A percentile compares a stretch with the other conserved stretches of the same genome.
Conservation (phyloP, 2,113 vertebrate species). For the western clawed frog (Xenopus tropicalis) region UCB_Xtro_10.0 CM004445.2:31603001-31603500, state of each 20-base stretch:
- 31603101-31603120: slow-evolving; percentile 95
- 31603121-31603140: slow-evolving; percentile 93
- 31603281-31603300: too few species aligned
- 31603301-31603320: too few species aligned
- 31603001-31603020: slow-evolving; percentile 94
- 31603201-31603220: background rate
- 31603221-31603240: too few species aligned
- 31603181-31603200: background rate
- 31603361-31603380: too few species aligned
- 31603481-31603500: background rate
- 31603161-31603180: slow-evolving; percentile 76
- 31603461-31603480: background rate
- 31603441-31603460: too few species aligned
- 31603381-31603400: too few species aligned
- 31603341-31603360: too few species aligned
- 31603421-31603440: too few species aligned
- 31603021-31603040: slow-evolving; percentile 91
- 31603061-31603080: slow-evolving; percentile 94
- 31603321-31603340: too few species aligned
- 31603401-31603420: too few species aligned
- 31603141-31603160: slow-evolving; percentile 96
- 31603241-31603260: background rate
- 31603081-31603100: slow-evolving; percentile 96
- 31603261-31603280: too few species aligned
- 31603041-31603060: slow-evolving; percentile 89